Evolutionary conservation across 1,140 invertebrate species (phyloP).

Genomic region (Diachasma alloeum): DNA sequence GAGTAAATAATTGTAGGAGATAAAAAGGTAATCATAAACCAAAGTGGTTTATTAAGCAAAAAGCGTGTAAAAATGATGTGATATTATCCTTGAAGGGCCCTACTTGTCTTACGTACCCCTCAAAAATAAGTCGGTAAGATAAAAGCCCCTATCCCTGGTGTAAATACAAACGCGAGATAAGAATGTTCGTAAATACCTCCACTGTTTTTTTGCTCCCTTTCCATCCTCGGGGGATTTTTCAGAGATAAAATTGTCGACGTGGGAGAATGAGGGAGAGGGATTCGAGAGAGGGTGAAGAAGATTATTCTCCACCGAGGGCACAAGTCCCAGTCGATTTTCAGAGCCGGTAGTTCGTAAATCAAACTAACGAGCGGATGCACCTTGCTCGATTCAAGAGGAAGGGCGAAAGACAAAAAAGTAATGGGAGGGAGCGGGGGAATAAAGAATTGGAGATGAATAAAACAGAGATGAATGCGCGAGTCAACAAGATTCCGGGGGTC

Average conservation of each 20-base stretch:
- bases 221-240: not conserved
- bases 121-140: not conserved
- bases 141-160: not conserved
- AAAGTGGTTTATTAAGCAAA: not conserved
- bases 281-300: not conserved
- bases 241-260: constrained; percentile 2
- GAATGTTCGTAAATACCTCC: not conserved
- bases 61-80: not conserved
- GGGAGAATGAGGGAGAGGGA: not conserved
- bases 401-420: not conserved
- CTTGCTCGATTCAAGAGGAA: constrained; percentile 6
- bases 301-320: not conserved
- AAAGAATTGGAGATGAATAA: constrained; percentile 3
- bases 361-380: constrained; percentile 23
- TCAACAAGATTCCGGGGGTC: not conserved
- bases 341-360: constrained; percentile 17
- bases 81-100: not conserved
- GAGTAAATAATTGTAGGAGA: not conserved
- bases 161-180: not conserved
- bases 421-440: not conserved
- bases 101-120: not conserved
- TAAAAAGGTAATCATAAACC: not conserved
- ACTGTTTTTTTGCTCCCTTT: not conserved
- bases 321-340: not conserved
- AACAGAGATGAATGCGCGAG: not conserved